Percentiles rank a stretch among this genome's conserved stretches.
Evolutionary conservation across 2,113 vertebrate genomes (phyloP).

Genomic region (Periophthalmus modestus): DNA sequence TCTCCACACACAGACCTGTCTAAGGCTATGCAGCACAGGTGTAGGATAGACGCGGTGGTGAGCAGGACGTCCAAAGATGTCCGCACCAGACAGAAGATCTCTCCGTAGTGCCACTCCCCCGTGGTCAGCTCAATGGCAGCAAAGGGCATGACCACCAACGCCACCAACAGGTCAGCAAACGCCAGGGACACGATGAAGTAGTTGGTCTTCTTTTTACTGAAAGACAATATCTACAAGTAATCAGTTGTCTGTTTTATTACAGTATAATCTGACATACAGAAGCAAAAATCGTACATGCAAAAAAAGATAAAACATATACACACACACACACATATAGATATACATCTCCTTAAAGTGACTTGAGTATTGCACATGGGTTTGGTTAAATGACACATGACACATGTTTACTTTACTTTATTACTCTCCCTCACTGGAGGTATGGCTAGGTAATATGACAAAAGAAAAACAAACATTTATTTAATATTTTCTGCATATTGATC

Average conservation of each 20-base stretch:
- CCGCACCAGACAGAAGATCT: slow-evolving; percentile 79
- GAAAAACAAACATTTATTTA: too few species aligned
- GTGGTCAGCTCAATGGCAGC: slow-evolving; percentile 79
- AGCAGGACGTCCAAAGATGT: slow-evolving; percentile 80
- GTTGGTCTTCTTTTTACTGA: slow-evolving; percentile 83
- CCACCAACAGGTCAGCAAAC: slow-evolving; percentile 80
- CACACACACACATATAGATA: too few species aligned
- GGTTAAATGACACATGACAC: too few species aligned
- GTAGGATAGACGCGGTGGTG: slow-evolving; percentile 80
- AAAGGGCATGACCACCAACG: slow-evolving; percentile 81
- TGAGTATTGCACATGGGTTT: too few species aligned
- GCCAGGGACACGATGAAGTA: slow-evolving; percentile 83
- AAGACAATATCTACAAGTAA: neutral
- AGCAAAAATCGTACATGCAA: too few species aligned
- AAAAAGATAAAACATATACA: too few species aligned
- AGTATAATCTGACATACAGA: too few species aligned
- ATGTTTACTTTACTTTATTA: too few species aligned
- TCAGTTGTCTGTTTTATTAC: neutral
- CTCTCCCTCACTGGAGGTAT: too few species aligned
- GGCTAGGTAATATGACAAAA: too few species aligned
- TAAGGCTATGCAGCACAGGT: slow-evolving; percentile 83
- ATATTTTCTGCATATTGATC: too few species aligned
- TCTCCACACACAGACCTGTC: slow-evolving; percentile 65
- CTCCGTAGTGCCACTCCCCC: slow-evolving; percentile 76
- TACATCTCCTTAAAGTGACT: too few species aligned